Percentiles rank a stretch among this genome's conserved stretches.
These are phyloP conservation scores for Diorhabda carinulata DNA, from an alignment of 1,140 invertebrate genomes.

Conservation along the genomic window DNA sequence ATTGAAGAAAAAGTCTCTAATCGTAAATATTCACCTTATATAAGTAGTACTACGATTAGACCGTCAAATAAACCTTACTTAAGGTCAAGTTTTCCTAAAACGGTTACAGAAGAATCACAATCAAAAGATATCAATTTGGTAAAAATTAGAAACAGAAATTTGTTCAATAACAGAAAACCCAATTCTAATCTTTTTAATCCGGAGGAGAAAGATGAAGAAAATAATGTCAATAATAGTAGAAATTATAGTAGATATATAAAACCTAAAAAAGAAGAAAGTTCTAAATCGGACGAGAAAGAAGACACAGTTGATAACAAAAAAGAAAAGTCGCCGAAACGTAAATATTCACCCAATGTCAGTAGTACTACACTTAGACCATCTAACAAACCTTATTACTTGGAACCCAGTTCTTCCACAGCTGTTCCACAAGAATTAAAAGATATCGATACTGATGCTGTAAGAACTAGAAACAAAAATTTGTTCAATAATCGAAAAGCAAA, in stretches of 20 bases:
- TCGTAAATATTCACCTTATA: neutral
- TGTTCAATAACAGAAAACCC: slow-evolving; percentile 49
- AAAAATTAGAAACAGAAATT: slow-evolving; percentile 50
- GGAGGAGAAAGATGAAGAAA: too few species aligned
- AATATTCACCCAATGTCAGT: neutral
- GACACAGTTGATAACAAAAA: neutral
- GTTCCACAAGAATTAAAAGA: slow-evolving; percentile 23
- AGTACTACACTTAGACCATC: neutral
- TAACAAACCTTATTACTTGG: neutral
- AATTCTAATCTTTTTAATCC: slow-evolving; percentile 33
- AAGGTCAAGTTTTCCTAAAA: slow-evolving; percentile 15
- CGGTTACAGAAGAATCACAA: slow-evolving; percentile 23
- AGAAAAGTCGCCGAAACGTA: neutral
- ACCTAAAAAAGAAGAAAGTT: neutral
- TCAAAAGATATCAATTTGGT: slow-evolving; percentile 32
- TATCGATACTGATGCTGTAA: slow-evolving; percentile 35
- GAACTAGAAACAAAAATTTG: slow-evolving; percentile 51
- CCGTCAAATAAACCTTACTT: neutral
- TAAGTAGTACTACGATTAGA: neutral
- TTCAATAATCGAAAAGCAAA: slow-evolving; percentile 48
- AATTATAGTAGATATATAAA: too few species aligned
- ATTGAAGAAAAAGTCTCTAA: neutral
- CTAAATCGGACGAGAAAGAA: slow-evolving; percentile 6
- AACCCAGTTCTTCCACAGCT: slow-evolving; percentile 18
- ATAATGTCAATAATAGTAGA: too few species aligned